Conservation (phyloP, 2,888 invertebrate species). For the Autographa gamma region DNA sequence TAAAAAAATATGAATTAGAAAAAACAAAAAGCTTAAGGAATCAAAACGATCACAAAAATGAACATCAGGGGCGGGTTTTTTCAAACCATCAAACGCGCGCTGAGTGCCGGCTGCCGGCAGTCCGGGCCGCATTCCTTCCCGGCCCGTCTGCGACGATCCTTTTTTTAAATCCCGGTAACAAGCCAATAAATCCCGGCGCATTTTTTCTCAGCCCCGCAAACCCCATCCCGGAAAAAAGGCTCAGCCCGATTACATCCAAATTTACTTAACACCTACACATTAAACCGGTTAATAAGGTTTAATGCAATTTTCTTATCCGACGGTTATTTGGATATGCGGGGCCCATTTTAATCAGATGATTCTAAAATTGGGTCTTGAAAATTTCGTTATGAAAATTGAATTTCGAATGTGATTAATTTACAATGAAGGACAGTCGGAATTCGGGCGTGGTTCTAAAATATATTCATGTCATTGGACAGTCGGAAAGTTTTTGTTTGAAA, state of each 20-base stretch:
- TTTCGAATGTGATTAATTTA: constrained; percentile 62
- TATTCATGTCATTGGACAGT: constrained; percentile 46
- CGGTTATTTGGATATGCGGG: constrained; percentile 66
- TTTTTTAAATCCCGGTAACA: constrained; percentile 88
- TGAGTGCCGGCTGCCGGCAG: constrained; percentile 61
- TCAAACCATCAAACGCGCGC: constrained; percentile 76
- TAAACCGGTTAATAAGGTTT: constrained; percentile 85
- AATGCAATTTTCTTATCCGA: constrained; percentile 84
- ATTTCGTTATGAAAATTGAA: constrained; percentile 81
- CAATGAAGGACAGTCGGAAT: constrained; percentile 33
- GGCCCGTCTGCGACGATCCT: constrained; percentile 77
- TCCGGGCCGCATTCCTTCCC: constrained; percentile 76
- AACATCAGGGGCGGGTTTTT: constrained; percentile 75
- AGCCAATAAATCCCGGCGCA: constrained; percentile 88
- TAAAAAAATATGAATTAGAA: constrained; percentile 59
- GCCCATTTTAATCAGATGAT: constrained; percentile 84
- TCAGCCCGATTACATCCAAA: constrained; percentile 88
- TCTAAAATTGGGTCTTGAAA: constrained; percentile 79
- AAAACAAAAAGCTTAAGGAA: constrained; percentile 62
- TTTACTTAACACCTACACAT: constrained; percentile 89
- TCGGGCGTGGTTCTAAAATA: constrained; percentile 20
- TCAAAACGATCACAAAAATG: constrained; percentile 80
- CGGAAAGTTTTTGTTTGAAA: constrained; percentile 56
- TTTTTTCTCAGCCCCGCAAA: constrained; percentile 75
- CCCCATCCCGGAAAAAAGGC: constrained; percentile 79